Base-by-base conservation (phyloP, 2,888 invertebrate genomes). In the Blastobasis adustella region DNA sequence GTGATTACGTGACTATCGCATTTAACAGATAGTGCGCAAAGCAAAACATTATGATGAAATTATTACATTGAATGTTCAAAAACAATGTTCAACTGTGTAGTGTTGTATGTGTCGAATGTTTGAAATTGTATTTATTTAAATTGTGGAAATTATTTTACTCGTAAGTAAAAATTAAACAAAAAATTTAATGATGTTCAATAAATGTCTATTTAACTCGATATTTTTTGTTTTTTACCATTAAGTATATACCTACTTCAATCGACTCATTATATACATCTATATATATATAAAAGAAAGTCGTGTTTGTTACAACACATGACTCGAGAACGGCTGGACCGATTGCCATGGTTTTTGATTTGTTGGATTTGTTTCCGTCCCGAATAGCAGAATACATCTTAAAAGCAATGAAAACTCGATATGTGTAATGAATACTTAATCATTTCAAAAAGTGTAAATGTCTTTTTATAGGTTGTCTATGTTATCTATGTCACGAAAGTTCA, bases 41-140 rank as follows among this genome's bases (percentile, higher is more conserved):
- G 23, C 23, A 23, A 49, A 40, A 43, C 41, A 45, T 37, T 45
- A 46, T 42, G 43, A 47, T 51, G 40, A 38, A 54, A 37, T 45
- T 8, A 44, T 46, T 23, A 23, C 23, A 23, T 23, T 23, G 23
- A 23, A 23, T 23, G 23, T 23, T 23, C 23, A 23, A 23, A 23
- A 23, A 23, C 23, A 23, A 23, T 23, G 23, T 23, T 23, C 23
- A 60, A 58, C 58, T 70, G 69, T 70, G 69, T 75, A 73, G 65
- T 66, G 61, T 65, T 47, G 62, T 60, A 65, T 63, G 67, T 69
- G 66, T 68, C 61, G 69, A 65, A 65, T 72, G 75, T 69, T 65
- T 74, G 69, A 65, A 65, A 61, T 54, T 8, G 41, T 72, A 73
- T 77, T 75, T 74, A 74, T 73, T 73, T 39, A 39, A 40, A 40